Evolutionary conservation across 1,140 invertebrate species (phyloP), one percentile per base, ranked within the genome.

Genomic region (Caenorhabditis inopinata): DNA sequence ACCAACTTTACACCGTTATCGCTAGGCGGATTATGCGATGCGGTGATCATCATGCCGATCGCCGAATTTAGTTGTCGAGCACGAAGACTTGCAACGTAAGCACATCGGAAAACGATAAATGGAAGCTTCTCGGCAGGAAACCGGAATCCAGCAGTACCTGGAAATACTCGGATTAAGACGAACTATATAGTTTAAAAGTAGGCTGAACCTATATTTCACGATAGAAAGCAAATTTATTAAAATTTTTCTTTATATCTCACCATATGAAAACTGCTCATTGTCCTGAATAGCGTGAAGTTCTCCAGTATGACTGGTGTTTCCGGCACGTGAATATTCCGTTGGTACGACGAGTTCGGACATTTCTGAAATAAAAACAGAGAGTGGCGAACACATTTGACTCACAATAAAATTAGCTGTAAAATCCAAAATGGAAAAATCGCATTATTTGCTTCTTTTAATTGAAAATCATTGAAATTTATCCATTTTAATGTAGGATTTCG

Each of bases 1-100:
- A 99, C 92, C 7, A 99, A 89, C 89, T 99, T 99, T 0, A 98
- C 93, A 7, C 97, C 97, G 91, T 99, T 99, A 89, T 99, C 97
- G 1, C 92, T 91, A 87, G 94, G 94, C 35, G 95, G 93, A 90
- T 99, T 99, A 87, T 99, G 97, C 2, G 96, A 98, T 0, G 97
- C 97, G 21, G 97, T 99, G 84, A 99, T 96, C 96, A 99, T 98
- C 1, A 97, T 91, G 45, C 97, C 97, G 87, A 81, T 81, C 0
- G 51, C 25, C 35, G 81, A 80, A 11, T 77, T 58, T 9, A 81
- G 42, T 27, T 80, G 73, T 27, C 75, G 38, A 11, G 85, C 83
- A n/a, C 85, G 49, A 16, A 86, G 53, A 58, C 68, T 68, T 7
- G 85, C 85, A 42, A 85, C 75, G 47, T 81, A 83, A 1, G 84